phyloP scores from a whole-genome alignment of 1,140 invertebrate species.

The Dolichoris vasculosae region DNA sequence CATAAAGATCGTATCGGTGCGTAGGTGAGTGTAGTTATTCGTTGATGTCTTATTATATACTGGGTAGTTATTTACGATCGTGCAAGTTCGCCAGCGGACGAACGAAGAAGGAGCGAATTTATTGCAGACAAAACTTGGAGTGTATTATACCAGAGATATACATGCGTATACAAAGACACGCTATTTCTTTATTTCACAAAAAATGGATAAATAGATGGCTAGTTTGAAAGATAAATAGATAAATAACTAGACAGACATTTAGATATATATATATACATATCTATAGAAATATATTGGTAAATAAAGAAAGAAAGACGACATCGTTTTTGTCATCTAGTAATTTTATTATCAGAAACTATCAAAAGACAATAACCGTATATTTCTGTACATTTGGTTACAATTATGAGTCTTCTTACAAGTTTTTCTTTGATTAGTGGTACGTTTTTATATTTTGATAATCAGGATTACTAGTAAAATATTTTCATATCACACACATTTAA shows the following conservation, averaged over 20 bases:
- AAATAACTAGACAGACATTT: neutral
- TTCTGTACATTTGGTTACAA: neutral
- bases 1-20: slow-evolving; percentile 65
- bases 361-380: too few relatives aligned
- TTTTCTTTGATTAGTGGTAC: too few relatives aligned
- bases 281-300: neutral
- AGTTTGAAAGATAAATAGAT: neutral
- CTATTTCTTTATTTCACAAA: neutral
- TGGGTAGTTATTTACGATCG: slow-evolving; percentile 65
- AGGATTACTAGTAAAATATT: too few relatives aligned
- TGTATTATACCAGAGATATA: too few relatives aligned
- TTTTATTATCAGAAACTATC: too few relatives aligned
- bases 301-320: neutral
- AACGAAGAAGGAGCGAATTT: slow-evolving; percentile 34
- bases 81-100: slow-evolving; percentile 1
- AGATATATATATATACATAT: neutral
- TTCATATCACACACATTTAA: too few relatives aligned
- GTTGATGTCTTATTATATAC: slow-evolving; percentile 68
- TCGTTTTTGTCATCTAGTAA: neutral
- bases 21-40: slow-evolving; percentile 50
- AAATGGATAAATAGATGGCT: neutral
- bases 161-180: neutral
- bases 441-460: too few relatives aligned
- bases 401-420: neutral
- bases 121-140: slow-evolving; percentile 17